Base-by-base conservation (phyloP, 1,140 invertebrate genomes). In the Drosophila auraria region DNA sequence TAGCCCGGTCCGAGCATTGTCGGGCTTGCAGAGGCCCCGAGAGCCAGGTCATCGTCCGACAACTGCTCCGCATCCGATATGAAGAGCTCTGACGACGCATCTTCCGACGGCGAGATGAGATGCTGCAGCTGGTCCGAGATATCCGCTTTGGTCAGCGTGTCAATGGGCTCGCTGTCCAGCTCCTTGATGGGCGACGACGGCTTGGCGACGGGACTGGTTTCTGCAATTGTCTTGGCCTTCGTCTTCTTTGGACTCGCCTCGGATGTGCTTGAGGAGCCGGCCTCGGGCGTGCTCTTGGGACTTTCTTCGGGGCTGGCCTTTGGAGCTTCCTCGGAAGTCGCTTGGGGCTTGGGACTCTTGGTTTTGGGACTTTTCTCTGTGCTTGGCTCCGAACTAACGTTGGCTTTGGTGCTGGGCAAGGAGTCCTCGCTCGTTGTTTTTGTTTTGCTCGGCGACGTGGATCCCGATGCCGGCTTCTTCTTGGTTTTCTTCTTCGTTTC, bases 11-110 rank as follows among this genome's bases (percentile, higher is more conserved):
- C 70, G 51, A 76, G 42, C 12, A 69, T 54, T 2, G 94, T 94
- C n/a, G 94, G 94, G 91, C 94, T 95, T 8, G 94, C 94, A 0
- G 94, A 95, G 6, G 94, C 94, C 9, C 94, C 94, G 17, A 95
- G 73, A 3, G 93, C 82, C 54, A 95, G 81, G 64, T 95, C 94
- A 77, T 95, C 94, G 54, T 95, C 94, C 1, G 84, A 81, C 14
- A 93, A 45, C 12, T 57, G 80, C 38, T 93, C 92, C 5, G 75
- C 74, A 68, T 92, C 90, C 1, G 89, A 91, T 14, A 91, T 92
- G 25, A 87, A 91, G 1, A 91, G 65, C 49, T 91, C 91, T 0
- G 83, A 70, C 5, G 65, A 63, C 0, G 64, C 63, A 68, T 80
- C 73, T 33, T 83, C 70, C 9, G 78, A 60, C 0, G 74, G 82